Percentiles rank a stretch among this genome's conserved stretches.
Evolutionary conservation across 2,797 vertebrate species (phyloP).

Genomic region (Simalia tracyae): DNA sequence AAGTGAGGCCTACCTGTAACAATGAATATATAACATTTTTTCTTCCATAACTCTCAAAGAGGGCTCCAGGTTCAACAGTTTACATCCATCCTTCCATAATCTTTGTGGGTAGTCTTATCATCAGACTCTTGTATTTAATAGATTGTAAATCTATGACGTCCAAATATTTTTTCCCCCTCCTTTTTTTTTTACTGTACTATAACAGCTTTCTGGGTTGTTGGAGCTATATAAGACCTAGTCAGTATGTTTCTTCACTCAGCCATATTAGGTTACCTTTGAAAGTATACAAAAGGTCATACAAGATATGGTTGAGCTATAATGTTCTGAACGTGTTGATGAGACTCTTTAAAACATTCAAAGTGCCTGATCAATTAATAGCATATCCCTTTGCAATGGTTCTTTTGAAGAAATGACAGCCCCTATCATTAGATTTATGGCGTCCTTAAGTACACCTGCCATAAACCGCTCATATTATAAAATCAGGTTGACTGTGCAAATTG

Average conservation of each 20-base stretch:
- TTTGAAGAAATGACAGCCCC: background rate
- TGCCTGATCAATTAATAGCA: background rate
- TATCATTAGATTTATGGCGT: background rate
- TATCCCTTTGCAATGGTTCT: constrained; percentile 1
- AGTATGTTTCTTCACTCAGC: background rate
- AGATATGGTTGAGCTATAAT: background rate
- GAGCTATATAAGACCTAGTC: background rate
- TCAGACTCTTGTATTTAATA: background rate
- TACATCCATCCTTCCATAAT: background rate
- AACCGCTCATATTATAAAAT: background rate
- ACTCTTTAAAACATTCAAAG: background rate
- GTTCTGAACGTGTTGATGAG: background rate
- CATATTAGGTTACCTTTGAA: background rate
- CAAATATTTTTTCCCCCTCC: background rate
- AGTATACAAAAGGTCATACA: background rate
- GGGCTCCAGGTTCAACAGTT: background rate
- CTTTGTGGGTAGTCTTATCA: background rate
- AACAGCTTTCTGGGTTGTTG: background rate
- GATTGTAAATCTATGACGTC: background rate
- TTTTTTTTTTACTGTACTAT: background rate
- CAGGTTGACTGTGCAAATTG: background rate
- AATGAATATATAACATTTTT: background rate
- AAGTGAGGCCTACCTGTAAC: background rate
- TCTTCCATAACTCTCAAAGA: background rate
- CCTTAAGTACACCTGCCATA: background rate